Conservation (phyloP, 2,797 vertebrate genomes). For the Esox lucius region DNA sequence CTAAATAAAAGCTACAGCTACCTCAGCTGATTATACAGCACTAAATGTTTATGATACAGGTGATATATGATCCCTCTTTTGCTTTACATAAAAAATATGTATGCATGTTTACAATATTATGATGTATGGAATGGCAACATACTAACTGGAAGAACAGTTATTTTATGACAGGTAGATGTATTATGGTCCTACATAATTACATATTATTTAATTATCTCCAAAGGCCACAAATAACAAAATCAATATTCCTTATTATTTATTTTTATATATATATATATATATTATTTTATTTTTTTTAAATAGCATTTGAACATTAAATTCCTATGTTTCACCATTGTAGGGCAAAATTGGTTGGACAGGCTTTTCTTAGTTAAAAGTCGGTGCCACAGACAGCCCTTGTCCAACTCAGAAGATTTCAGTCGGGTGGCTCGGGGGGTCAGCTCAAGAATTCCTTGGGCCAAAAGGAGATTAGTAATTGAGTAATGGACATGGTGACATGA, state of each 20-base stretch:
- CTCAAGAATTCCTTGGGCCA: conserved; percentile 84
- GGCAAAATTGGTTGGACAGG: conserved; percentile 57
- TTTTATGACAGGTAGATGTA: background rate
- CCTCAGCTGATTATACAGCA: background rate
- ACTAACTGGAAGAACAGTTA: background rate
- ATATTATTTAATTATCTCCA: conserved; percentile 43
- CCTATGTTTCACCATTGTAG: conserved; percentile 62
- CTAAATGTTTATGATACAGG: background rate
- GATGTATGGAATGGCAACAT: conserved; percentile 1
- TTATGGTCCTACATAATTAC: background rate
- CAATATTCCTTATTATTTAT: conserved; percentile 35
- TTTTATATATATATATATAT: too few species aligned
- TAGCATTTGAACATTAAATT: conserved; percentile 53
- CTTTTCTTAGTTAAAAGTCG: conserved; percentile 55
- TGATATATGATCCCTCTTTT: too few species aligned
- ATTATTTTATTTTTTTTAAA: conserved; percentile 48
- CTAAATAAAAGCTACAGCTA: background rate
- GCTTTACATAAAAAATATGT: too few species aligned
- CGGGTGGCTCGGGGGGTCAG: conserved; percentile 78
- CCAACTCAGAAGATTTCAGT: conserved; percentile 78
- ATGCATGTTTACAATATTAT: background rate
- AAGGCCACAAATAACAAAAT: conserved; percentile 19
- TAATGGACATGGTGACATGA: conserved; percentile 81
- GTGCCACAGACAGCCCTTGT: conserved; percentile 66
- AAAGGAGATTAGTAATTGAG: conserved; percentile 77